Evolutionary conservation across 2,113 vertebrate species (phyloP).

Genomic region (Gallinago jamesoni): DNA sequence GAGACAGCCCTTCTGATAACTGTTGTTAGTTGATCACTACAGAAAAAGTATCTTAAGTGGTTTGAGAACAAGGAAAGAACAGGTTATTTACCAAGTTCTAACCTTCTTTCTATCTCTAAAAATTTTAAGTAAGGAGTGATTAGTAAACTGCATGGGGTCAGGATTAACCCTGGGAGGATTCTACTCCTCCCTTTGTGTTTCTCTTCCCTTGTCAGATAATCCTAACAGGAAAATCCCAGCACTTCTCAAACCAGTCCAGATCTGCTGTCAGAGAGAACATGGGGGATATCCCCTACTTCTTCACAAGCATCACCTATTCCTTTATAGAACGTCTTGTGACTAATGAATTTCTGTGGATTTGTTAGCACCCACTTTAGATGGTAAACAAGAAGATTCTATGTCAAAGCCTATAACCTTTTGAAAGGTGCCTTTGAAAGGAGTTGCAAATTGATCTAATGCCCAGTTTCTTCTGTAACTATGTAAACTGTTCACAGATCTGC

Average conservation of each 20-base stretch:
- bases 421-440: background rate
- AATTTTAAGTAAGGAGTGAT: background rate
- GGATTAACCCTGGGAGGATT: background rate
- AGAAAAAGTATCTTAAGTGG: background rate
- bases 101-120: background rate
- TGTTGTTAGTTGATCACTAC: background rate
- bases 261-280: background rate
- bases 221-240: background rate
- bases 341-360: background rate
- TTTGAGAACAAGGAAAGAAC: background rate
- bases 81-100: background rate
- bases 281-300: background rate
- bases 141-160: background rate
- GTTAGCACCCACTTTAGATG: fast-evolving
- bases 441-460: background rate
- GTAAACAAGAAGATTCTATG: background rate
- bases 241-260: background rate
- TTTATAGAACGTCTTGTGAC: background rate
- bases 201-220: background rate
- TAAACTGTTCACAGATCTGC: background rate
- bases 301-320: background rate
- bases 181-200: background rate
- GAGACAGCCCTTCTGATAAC: background rate
- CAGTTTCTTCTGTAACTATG: background rate
- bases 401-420: background rate